Conservation (phyloP, 2,888 invertebrate genomes). For the Oscheius onirici region DNA sequence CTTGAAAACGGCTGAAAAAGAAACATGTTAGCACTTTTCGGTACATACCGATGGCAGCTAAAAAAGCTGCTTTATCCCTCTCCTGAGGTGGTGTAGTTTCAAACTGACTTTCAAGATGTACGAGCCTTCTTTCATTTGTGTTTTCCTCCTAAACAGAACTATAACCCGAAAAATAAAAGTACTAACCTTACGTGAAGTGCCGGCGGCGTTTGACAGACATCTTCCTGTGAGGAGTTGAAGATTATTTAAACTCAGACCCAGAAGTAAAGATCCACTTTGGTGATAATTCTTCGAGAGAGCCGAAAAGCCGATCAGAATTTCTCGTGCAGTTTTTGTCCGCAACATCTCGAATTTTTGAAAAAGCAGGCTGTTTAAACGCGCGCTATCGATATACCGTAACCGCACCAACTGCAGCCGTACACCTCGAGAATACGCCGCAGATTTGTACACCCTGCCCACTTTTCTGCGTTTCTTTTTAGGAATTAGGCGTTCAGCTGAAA, state of each 20-base stretch:
- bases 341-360: background rate
- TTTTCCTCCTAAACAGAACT: background rate
- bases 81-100: constrained; percentile 53
- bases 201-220: too few relatives aligned
- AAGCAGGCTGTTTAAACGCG: background rate
- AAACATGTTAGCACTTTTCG: background rate
- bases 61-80: constrained; percentile 63
- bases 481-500: background rate
- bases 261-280: too few relatives aligned
- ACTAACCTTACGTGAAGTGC: too few relatives aligned
- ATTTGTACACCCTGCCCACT: background rate
- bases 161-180: background rate
- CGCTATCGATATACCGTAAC: background rate
- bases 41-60: constrained; percentile 60
- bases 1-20: constrained; percentile 78
- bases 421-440: constrained; percentile 14
- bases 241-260: too few relatives aligned
- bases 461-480: background rate
- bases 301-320: background rate
- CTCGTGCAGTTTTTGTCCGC: background rate
- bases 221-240: too few relatives aligned
- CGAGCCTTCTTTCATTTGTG: constrained; percentile 36
- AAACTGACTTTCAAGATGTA: constrained; percentile 65
- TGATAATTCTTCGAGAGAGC: background rate
- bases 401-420: background rate